Evolutionary conservation across 2,113 vertebrate genomes (phyloP).

Genomic region (Datnioides undecimradiatus): DNA sequence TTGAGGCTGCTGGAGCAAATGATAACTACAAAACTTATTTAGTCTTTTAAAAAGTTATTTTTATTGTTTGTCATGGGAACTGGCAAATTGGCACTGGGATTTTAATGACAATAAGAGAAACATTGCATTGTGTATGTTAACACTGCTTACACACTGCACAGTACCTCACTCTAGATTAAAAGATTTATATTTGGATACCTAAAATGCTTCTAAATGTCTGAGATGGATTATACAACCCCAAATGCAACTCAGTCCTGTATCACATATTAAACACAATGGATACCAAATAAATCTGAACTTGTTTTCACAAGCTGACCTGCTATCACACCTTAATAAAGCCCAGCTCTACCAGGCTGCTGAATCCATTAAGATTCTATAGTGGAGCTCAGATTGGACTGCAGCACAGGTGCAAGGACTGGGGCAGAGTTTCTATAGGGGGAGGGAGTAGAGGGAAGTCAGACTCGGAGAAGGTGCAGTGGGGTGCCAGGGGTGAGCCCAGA

Average conservation of each 20-base stretch:
- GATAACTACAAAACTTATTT: not conserved
- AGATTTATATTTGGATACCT: not conserved
- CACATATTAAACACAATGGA: not conserved
- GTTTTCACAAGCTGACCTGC: slow-evolving; percentile 21
- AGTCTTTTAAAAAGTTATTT: not conserved
- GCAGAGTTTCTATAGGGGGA: slow-evolving; percentile 60
- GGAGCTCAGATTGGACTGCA: slow-evolving; percentile 64
- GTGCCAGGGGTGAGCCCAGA: slow-evolving; percentile 73
- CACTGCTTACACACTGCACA: not conserved
- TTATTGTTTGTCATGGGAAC: not conserved
- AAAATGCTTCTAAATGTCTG: not conserved
- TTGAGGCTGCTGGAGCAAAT: not conserved
- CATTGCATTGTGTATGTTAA: not conserved
- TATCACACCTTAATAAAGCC: slow-evolving; percentile 52
- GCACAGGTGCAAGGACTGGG: slow-evolving; percentile 78
- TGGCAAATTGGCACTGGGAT: not conserved
- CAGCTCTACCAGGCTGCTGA: slow-evolving; percentile 40
- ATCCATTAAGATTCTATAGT: slow-evolving; percentile 68
- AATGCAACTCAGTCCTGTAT: not conserved
- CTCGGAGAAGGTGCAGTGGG: slow-evolving; percentile 70
- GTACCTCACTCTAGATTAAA: not conserved
- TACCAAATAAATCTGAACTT: slow-evolving; percentile 9
- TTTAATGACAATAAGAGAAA: not conserved
- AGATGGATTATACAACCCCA: not conserved
- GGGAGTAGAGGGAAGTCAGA: slow-evolving; percentile 60